Base-by-base conservation (phyloP, 2,113 vertebrate species). In the Muntiacus reevesi region DNA sequence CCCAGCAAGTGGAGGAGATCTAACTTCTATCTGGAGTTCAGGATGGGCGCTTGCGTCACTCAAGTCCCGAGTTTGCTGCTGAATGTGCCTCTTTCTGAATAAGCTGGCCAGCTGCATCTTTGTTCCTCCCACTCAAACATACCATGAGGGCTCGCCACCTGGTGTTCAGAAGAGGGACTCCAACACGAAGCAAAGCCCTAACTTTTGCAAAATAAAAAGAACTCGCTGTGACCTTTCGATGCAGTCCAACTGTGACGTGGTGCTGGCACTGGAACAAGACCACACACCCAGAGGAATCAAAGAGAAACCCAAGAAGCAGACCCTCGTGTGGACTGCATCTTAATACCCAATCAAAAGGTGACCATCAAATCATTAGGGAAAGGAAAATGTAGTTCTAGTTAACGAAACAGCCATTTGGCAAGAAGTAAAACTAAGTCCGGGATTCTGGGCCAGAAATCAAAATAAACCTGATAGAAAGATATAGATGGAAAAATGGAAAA, bases 61-160 rank as follows among this genome's bases (percentile, higher is more conserved):
- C 25, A 52, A 19, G 33, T 1, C 33, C 81, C 79, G 15, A 5
- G 8, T 28, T 15, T 19, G 23, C n/a, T 15, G 28, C 21, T 11
- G 3, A 85, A 15, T 4, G 23, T 52, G 33, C 25, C 12, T 67
- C 60, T 16, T 17, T 27, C 13, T 40, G 59, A 19, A 9, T 4
- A 7, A 47, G 13, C 16, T 5, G 50, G 62, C 15, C 17, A 3
- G 47, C 4, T 2, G 27, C 1, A 27, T 5, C 30, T 59, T 15
- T 17, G 6, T 2, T 0, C 30, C 91, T 60, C 16, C 30, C 14
- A 2, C 25, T 7, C n/a, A 1, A 0, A 10, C 83, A 93, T 0
- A 21, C 33, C 81, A 11, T 64, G 88, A 91, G 71, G 45, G 90
- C 60, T 0, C 16, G 93, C 96, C 97, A 96, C 78, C 97, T 98